phyloP scores from a whole-genome alignment of 64 coral and sea anemone genomes.

The Stylophora pistillata region DNA sequence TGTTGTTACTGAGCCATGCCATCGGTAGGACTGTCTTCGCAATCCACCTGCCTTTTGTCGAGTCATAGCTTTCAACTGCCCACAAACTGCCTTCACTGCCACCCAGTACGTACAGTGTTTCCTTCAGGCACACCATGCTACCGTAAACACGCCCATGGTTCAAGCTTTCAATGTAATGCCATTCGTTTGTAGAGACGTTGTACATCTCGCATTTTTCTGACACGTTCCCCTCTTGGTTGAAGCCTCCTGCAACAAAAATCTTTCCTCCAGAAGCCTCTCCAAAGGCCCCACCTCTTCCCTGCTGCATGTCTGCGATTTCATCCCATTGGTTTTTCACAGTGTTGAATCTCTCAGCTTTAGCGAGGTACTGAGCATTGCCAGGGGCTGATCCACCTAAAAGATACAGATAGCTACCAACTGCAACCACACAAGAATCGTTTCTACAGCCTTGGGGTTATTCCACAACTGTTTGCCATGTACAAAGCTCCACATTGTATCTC shows the following conservation, averaged over 20 bases:
- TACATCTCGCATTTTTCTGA: not conserved
- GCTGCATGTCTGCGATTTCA: not conserved
- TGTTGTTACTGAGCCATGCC: not conserved
- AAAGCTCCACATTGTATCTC: not conserved
- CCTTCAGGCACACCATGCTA: constrained; percentile 13
- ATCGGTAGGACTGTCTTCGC: not conserved
- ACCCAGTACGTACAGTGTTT: constrained; percentile 9
- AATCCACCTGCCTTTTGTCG: not conserved
- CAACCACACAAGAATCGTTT: not conserved
- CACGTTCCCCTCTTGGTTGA: not conserved
- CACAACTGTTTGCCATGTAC: not conserved
- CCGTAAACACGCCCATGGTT: not conserved
- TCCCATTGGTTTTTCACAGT: constrained; percentile 2
- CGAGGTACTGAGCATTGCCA: not conserved
- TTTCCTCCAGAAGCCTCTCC: not conserved
- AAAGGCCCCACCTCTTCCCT: not conserved
- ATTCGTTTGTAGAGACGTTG: not conserved
- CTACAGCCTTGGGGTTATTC: not conserved
- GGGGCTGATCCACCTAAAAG: not conserved
- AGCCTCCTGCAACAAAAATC: not conserved
- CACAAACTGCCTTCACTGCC: not conserved
- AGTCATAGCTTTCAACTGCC: not conserved
- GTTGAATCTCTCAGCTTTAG: not conserved
- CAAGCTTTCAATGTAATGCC: not conserved
- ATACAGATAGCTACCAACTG: not conserved